Evolutionary conservation across 2,797 vertebrate genomes (phyloP), one percentile per base, ranked within the genome.

Genomic region (Capromys pilorides): DNA sequence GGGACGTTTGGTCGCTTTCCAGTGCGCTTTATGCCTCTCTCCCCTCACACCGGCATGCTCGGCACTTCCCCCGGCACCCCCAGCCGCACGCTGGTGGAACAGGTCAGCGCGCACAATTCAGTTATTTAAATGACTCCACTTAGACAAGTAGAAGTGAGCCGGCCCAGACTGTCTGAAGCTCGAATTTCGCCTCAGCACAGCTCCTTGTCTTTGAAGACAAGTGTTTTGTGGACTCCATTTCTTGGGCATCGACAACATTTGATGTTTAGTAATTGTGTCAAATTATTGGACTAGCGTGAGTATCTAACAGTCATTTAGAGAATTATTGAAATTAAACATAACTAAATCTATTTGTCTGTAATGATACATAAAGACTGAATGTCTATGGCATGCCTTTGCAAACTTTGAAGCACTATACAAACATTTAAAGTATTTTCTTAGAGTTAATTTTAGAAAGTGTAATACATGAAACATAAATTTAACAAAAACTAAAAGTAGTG

Each of bases 1-100:
- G 98, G 98, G 98, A 99, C 98, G 98, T 98, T 98, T 99, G 98
- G 98, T 98, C 98, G 98, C 98, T 98, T 98, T 99, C 99, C 98
- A 99, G 98, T 98, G 98, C 98, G 98, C 98, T 99, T 99, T 98
- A 98, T 98, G 98, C 98, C 98, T 98, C 98, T 98, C 98, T 98
- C 98, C 98, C 98, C 98, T 98, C 98, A 97, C 98, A 97, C 97
- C 97, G 97, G 98, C 97, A 97, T 97, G 97, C 89, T 97, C 96
- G 93, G 97, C 54, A 98, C 96, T 96, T 92, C 91, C 96, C 95
- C 93, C 96, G 92, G 93, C 86, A 94, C 85, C 90, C 96, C 95
- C 93, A 93, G 95, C 96, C 97, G 81, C 95, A 97, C 91, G 96
- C 28, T 97, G 89, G 95, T 97, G 88, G 97, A 98, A 97, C 96